These are phyloP conservation scores for Rutpela maculata DNA, from an alignment of 2,888 invertebrate species.

Conservation along the genomic window DNA sequence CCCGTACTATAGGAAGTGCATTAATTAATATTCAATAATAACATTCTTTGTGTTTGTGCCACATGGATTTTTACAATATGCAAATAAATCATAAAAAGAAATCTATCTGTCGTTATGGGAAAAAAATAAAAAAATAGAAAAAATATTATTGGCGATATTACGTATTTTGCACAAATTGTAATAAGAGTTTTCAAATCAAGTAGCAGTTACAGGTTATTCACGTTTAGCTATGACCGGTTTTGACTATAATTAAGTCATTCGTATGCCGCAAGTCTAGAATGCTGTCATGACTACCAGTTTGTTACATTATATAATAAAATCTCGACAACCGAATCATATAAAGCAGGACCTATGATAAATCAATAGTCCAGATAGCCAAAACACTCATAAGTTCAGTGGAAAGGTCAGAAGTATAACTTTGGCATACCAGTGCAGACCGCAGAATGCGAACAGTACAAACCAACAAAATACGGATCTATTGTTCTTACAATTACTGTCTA, in stretches of 20 bases:
- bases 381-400: constrained; percentile 7
- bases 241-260: background rate
- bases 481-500: background rate
- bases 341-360: background rate
- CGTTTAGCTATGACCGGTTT: no score
- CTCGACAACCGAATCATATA: background rate
- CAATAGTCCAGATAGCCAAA: constrained; percentile 1
- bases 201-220: background rate
- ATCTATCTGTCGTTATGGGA: no score
- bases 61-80: no score
- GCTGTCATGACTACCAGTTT: background rate
- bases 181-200: background rate
- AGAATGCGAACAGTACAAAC: background rate
- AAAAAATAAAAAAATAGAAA: no score
- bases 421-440: background rate
- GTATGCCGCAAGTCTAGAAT: background rate
- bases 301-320: background rate
- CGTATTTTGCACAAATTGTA: background rate
- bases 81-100: no score
- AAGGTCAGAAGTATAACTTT: constrained; percentile 7
- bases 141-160: no score
- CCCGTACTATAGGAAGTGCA: no score
- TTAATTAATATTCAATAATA: no score
- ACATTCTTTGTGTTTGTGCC: no score
- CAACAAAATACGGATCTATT: background rate